Base-by-base conservation (phyloP, 2,888 invertebrate species). In the Cyclophora albipunctata region DNA sequence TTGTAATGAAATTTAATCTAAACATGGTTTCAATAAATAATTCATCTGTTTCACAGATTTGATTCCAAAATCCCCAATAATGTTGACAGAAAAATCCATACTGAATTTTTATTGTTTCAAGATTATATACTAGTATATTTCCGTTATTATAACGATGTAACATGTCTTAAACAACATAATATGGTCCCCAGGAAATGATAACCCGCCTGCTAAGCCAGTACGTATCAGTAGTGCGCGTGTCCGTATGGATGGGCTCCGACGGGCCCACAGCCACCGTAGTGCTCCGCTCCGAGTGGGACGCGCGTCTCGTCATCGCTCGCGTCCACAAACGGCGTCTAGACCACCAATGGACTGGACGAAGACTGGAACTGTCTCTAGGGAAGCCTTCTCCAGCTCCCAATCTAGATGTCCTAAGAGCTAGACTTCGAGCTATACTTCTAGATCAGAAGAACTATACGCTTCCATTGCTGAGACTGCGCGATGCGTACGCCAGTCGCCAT, bases 251-350 rank as follows among this genome's bases (percentile, higher is more conserved):
- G 34, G 79, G 78, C 0, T 75, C 78, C 37, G 89, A 89, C 37
- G 87, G 89, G 0, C 85, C 93, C 34, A 88, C 93, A 3, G 96
- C 94, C 0, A 90, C 90, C 34, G 91, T 96, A 0, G 91, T 91
- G 67, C 91, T 97, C 1, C 90, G 92, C 0, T 91, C 92, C 1
- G 87, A 92, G 51, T 92, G 92, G 69, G 94, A 95, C 66, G 93
- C 93, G 0, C 91, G 93, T 49, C 89, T 91, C 34, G 93, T 94
- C 40, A 95, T 97, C 58, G 95, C 96, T 0, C 93, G 95, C 68
- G 89, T 96, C 46, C 96, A 97, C 78, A 92, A 95, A 51, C 92
- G 93, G 52, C 94, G 95, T 69, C 89, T 97, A 51, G 96, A 85
- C 58, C 73, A 74, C 69, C 75, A 77, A 44, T 87, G 87, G 87